These are phyloP conservation scores for Nephotettix cincticeps DNA, from an alignment of 1,140 invertebrate genomes.

Conservation along the genomic window DNA sequence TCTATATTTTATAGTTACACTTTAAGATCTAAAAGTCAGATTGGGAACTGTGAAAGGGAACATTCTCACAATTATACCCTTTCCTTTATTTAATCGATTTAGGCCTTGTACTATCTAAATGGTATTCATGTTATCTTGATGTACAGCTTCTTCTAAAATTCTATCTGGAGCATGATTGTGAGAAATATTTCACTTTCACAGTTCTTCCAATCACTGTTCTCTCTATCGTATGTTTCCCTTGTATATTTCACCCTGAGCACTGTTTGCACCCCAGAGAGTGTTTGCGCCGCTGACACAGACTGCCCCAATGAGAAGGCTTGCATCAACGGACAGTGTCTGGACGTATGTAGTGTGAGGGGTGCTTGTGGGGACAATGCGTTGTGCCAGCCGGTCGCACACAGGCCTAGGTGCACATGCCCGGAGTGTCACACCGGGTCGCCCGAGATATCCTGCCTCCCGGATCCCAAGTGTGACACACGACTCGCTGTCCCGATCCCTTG, in stretches of 20 bases:
- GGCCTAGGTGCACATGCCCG: slow-evolving; percentile 81
- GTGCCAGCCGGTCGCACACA: slow-evolving; percentile 79
- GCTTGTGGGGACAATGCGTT: slow-evolving; percentile 87
- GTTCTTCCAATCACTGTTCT: slow-evolving; percentile 38
- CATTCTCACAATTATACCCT: slow-evolving; percentile 47
- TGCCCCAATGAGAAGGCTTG: slow-evolving; percentile 90
- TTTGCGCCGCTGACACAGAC: slow-evolving; percentile 87
- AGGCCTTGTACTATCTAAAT: not conserved
- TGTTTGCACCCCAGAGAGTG: slow-evolving; percentile 61
- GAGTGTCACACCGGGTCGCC: slow-evolving; percentile 83
- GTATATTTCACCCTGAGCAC: slow-evolving; percentile 24
- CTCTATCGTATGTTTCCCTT: slow-evolving; percentile 27
- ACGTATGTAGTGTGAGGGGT: slow-evolving; percentile 83
- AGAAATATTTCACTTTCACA: slow-evolving; percentile 41
- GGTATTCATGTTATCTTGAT: slow-evolving; percentile 35
- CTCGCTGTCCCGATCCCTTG: slow-evolving; percentile 24
- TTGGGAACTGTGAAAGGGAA: slow-evolving; percentile 55
- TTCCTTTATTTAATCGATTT: slow-evolving; percentile 1
- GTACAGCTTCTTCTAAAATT: slow-evolving; percentile 11
- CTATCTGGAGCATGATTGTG: slow-evolving; percentile 35
- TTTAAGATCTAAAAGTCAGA: slow-evolving; percentile 44
- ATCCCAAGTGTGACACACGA: slow-evolving; percentile 63
- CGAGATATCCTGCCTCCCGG: slow-evolving; percentile 69
- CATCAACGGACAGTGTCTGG: slow-evolving; percentile 80
- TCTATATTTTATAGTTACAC: slow-evolving; percentile 25